Percentiles rank a stretch among this genome's conserved stretches.
Evolutionary conservation across 2,888 invertebrate species (phyloP).

Genomic region (Argyresthia goedartella): DNA sequence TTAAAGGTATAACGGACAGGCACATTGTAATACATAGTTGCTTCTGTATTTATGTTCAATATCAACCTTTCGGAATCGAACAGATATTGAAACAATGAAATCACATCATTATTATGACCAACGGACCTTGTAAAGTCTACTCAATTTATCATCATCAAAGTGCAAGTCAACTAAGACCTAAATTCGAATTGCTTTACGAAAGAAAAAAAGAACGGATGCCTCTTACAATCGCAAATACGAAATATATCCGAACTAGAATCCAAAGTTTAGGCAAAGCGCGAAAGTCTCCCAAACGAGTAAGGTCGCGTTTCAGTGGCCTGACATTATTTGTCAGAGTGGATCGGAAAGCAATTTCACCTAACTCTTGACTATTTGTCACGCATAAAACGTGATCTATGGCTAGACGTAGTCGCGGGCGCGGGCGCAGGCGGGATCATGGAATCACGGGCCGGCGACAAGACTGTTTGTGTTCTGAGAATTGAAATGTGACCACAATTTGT

Average conservation of each 20-base stretch:
- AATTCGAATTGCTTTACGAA: no score
- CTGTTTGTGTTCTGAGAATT: no score
- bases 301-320: constrained; percentile 56
- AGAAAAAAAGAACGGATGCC: constrained; percentile 24
- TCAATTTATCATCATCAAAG: no score
- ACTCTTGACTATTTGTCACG: constrained; percentile 66
- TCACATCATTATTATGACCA: no score
- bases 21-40: no score
- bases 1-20: no score
- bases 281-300: constrained; percentile 50
- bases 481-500: no score
- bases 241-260: constrained; percentile 26
- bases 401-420: constrained; percentile 7
- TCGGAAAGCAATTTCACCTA: constrained; percentile 65
- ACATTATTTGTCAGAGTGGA: constrained; percentile 66
- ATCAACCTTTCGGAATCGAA: no score
- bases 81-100: no score
- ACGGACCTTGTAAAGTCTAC: no score
- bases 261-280: constrained; percentile 19
- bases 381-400: constrained; percentile 62
- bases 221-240: constrained; percentile 35
- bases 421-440: not conserved
- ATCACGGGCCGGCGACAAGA: not conserved
- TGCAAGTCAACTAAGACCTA: no score
- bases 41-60: no score